Evolutionary conservation across 1,140 invertebrate species (phyloP), one percentile per base, ranked within the genome.

Genomic region (Heliothis virescens): DNA sequence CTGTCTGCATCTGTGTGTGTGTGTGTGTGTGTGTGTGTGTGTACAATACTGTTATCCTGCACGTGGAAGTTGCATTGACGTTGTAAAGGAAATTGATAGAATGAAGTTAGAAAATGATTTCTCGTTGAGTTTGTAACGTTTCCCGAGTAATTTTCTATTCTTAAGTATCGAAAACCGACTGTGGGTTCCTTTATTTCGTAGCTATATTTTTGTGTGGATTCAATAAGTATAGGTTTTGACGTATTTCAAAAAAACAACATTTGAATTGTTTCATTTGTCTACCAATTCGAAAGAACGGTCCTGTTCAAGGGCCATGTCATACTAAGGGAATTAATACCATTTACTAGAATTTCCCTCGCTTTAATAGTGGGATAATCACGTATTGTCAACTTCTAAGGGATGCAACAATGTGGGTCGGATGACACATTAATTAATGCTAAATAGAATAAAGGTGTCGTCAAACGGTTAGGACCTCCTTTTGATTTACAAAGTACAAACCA

Each of bases 341-440:
- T 65, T 65, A 47, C 41, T 48, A 65, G 62, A 48, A 50, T 60
- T n/a, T 50, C 62, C 34, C 29, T 11, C 47, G 13, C 41, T 65
- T 9, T 41, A n/a, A 21, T 12, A 13, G 34, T n/a, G 26, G 53
- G 13, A 47, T 73, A 73, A 47, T 57, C 12, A 59, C 0, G 69
- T 29, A 41, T 57, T 73, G 21, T 57, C 12, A 73, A 41, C 3
- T 55, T 57, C 41, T 48, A 41, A 48, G 2, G 71, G 10, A 16
- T 73, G 9, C 11, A n/a, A 79, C 59, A 73, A 67, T 29, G 13
- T 50, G 50, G 50, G 48, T 18, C 62, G 59, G 65, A 79, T 79
- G 72, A 53, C 57, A 74, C 77, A 78, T 83, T 83, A 83, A 81
- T 79, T 83, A 83, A 79, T 79, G 72, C 63, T 80, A 77, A 79